Base-by-base conservation (phyloP, 2,113 vertebrate genomes). In the Melozone crissalis region DNA sequence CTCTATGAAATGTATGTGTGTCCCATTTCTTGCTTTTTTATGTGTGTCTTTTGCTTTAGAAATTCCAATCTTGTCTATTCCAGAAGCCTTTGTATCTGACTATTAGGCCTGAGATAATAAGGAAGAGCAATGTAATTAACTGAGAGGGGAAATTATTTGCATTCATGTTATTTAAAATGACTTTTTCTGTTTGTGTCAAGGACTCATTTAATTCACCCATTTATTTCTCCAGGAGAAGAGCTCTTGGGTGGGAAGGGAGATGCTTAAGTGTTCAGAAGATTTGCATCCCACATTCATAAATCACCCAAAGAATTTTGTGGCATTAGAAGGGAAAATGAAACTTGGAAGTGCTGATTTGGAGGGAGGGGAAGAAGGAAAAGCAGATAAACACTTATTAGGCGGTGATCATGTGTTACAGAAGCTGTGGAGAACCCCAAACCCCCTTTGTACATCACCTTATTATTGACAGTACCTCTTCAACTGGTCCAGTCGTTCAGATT, bases 161-260 rank as follows among this genome's bases (percentile, higher is more conserved):
- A 89, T 94, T 87, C 39, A 10, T 49, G 24, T 84, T 93, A 71
- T 76, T 92, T 96, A 81, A 90, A 92, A 84, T 84, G 44, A 41
- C 26, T 79, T 91, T 84, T 85, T 86, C 74, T 52, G 43, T 92
- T 85, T 93, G 49, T 79, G 46, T 94, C 54, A 84, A 95, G 74
- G 62, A 68, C 81, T 54, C 46, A 49, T 93, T 96, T 94, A 78
- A 87, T 87, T 96, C 62, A 49, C 23, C 5, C 26, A 10, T 51
- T 51, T 51, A 52, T 16, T 52, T 54, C 77, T 82, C 20, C 41
- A 57, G 54, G 81, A 94, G 49, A 82, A 94, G 82, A 95, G 49
- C 54, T 95, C 84, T 89, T 95, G 71, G 41, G 41, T 88, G 71
- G 66, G 71, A 85, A 91, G 66, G 26, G 58, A 90, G n/a, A 79